Base-by-base conservation (phyloP, 2,888 invertebrate species). In the Acronicta psi region DNA sequence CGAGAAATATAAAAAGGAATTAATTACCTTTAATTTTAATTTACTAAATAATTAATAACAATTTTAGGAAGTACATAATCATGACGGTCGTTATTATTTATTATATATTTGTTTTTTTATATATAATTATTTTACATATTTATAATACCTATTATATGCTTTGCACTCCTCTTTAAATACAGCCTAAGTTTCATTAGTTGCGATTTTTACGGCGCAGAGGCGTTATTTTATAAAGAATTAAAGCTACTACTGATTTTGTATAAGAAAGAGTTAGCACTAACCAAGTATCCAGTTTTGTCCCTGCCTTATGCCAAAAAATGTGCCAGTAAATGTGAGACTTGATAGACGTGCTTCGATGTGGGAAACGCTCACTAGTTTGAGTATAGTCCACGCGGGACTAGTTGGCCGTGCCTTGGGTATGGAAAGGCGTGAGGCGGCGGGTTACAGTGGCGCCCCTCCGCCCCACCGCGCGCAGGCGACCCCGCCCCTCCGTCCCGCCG, bases 21-120 rank as follows among this genome's bases (percentile, higher is more conserved):
- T 64, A 72, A 34, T 34, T 34, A 34, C 34, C 38, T 65, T 75
- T 65, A 54, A 61, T 59, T 69, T 75, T 72, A 65, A 55, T 66
- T 83, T 73, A 80, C 81, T 85, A 85, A 82, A 84, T 84, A 86
- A 83, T 86, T 83, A 85, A 83, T 84, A 86, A 85, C 84, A 82
- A 83, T 84, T 83, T 80, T 81, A 82, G 85, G 85, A 85, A 84
- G 85, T 80, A 77, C 72, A 83, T 83, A 81, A 79, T 81, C 42
- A 64, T 77, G 78, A 77, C 67, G 57, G 59, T 71, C 60, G 47
- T 66, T 72, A 68, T 61, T 72, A 66, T 68, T 78, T 69, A 69
- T 78, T 69, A 69, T 72, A 73, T 77, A 68, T 63, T 55, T 64
- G 52, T 63, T 60, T 57, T 65, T 41, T 63, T 52, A 34, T 34